These are phyloP conservation scores for Actenoides hombroni DNA, from an alignment of 2,113 vertebrate genomes.

Conservation along the genomic window DNA sequence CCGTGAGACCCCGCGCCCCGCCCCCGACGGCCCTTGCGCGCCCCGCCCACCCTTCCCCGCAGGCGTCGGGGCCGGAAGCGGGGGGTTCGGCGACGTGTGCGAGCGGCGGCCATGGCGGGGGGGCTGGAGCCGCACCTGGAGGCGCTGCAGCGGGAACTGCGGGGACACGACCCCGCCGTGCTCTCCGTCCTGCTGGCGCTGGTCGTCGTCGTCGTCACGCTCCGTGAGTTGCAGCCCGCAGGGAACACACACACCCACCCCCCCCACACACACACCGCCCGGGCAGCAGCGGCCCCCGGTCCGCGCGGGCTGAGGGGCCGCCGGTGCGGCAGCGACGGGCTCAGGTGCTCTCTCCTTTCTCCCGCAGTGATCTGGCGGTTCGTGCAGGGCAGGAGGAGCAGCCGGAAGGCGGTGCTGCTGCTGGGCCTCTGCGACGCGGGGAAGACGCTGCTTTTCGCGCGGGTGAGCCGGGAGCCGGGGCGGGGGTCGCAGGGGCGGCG, in stretches of 20 bases:
- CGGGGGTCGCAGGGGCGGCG: background rate
- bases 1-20: rapidly evolving
- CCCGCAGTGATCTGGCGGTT: constrained; percentile 73
- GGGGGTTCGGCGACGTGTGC: background rate
- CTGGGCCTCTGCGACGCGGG: constrained; percentile 78
- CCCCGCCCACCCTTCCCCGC: background rate
- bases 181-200: constrained; percentile 64
- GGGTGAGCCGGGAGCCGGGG: constrained; percentile 50
- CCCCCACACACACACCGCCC: too few species aligned
- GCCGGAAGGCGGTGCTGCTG: constrained; percentile 73
- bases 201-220: constrained; percentile 59
- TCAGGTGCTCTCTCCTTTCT: background rate
- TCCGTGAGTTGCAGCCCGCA: constrained; percentile 52
- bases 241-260: rapidly evolving
- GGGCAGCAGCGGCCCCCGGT: background rate
- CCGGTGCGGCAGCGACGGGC: background rate
- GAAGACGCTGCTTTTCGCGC: constrained; percentile 75
- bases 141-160: constrained; percentile 60
- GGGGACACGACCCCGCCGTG: constrained; percentile 11
- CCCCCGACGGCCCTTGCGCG: background rate
- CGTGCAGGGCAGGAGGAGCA: constrained; percentile 65
- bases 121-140: constrained; percentile 53
- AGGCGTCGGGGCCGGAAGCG: background rate
- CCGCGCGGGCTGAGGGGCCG: background rate
- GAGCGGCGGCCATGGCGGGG: background rate